A percentile compares a stretch with the other conserved stretches of the same genome.
These are phyloP conservation scores for Psococerastis gibbosa DNA, from an alignment of 2,888 invertebrate species.

Conservation along the genomic window DNA sequence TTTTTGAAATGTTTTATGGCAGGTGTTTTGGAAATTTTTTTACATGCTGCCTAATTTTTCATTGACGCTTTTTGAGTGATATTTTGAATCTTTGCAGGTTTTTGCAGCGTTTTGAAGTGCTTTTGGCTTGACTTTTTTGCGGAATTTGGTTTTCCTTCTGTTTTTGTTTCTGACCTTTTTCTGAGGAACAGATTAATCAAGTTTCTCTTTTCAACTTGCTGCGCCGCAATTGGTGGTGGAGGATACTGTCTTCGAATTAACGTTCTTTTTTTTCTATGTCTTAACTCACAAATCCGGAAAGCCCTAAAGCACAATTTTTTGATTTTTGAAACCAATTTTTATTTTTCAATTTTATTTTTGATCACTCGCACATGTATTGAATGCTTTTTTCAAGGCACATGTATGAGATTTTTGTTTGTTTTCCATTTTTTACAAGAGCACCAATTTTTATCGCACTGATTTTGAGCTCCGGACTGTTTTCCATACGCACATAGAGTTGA, in stretches of 20 bases:
- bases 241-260: not conserved
- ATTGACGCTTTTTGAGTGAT: not conserved
- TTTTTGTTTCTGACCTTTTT: not conserved
- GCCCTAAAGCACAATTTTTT: constrained; percentile 5
- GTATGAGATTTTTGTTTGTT: constrained; percentile 8
- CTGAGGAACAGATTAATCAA: not conserved
- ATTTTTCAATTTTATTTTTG: constrained; percentile 16
- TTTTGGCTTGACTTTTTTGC: not conserved
- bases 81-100: not conserved
- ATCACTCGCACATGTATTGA: constrained; percentile 12
- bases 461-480: too few relatives aligned
- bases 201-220: not conserved
- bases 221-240: not conserved
- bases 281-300: constrained; percentile 12
- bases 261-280: constrained; percentile 13
- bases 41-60: constrained; percentile 12
- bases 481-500: not conserved
- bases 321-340: constrained; percentile 19
- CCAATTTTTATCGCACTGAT: constrained; percentile 2
- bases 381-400: constrained; percentile 11
- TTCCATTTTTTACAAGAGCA: constrained; percentile 1
- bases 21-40: constrained; percentile 15
- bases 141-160: not conserved
- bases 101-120: not conserved
- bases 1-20: constrained; percentile 20